Evolutionary conservation across 2,113 vertebrate species (phyloP), one percentile per base, ranked within the genome.

Genomic region (Thamnaconus septentrionalis): DNA sequence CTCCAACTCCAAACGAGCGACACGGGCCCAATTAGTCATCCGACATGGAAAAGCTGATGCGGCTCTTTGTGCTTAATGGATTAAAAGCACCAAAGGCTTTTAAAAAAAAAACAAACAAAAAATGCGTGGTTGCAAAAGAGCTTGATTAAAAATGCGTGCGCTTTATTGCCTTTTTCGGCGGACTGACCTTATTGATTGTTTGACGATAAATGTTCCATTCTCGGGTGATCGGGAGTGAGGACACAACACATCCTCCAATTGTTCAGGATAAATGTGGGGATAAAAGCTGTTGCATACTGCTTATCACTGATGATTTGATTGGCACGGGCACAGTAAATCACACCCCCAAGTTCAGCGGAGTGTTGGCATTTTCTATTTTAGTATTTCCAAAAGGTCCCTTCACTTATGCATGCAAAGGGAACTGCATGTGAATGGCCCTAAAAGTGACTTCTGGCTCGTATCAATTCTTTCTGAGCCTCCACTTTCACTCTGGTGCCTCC

Each of bases 321-420:
- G 12, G 12, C n/a, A 52, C 50, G 12, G 43, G 71, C 49, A 70
- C 47, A 58, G 60, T 65, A 65, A 71, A 75, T 56, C 11, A 50
- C 55, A 51, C 43, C 76, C 42, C 53, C 54, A 61, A 63, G 56
- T 78, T 42, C 39, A 64, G 53, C 53, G 51, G 61, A 64, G 41
- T 10, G 10, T 52, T 81, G 63, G 61, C 78, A 75, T 78, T 78
- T 81, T 73, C 41, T 12, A 55, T 79, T 80, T 73, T 69, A 83
- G 59, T 64, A 71, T 73, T 81, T 81, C 53, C 31, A 46, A 85
- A 82, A 87, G 85, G 75, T 87, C 77, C 80, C 55, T 49, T 71
- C 68, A 70, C 78, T 75, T 80, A 80, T 69, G 61, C 43, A 69
- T 80, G 82, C 66, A 70, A 73, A 66, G 43, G 18, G 42, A 70